These are phyloP conservation scores for Desmodus rotundus DNA, from an alignment of 2,113 vertebrate genomes.

Conservation along the genomic window DNA sequence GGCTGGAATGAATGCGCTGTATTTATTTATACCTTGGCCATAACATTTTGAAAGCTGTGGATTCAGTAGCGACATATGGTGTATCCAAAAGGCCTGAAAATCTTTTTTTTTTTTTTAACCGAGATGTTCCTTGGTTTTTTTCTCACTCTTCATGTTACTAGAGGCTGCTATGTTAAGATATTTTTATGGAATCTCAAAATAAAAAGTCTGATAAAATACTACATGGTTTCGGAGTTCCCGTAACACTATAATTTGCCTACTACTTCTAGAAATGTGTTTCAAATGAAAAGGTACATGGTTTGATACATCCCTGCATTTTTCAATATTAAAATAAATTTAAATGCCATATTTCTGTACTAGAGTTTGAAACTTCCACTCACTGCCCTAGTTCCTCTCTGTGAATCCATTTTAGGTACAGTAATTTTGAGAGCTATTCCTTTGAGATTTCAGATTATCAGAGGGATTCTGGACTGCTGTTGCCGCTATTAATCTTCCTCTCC, in stretches of 20 bases:
- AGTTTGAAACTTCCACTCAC: not conserved
- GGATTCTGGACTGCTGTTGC: not conserved
- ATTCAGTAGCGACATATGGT: slow-evolving; percentile 63
- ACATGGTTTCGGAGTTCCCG: not conserved
- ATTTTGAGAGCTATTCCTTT: slow-evolving; percentile 4
- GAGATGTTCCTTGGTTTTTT: slow-evolving; percentile 42
- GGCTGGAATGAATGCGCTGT: slow-evolving; percentile 34
- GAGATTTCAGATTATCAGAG: slow-evolving; percentile 38
- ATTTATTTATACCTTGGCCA: slow-evolving; percentile 65
- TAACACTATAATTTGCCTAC: slow-evolving; percentile 10
- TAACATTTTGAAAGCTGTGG: slow-evolving; percentile 52
- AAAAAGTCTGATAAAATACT: slow-evolving; percentile 59
- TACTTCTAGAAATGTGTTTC: slow-evolving; percentile 1
- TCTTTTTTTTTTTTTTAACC: not conserved
- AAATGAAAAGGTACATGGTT: not conserved
- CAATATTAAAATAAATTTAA: not conserved
- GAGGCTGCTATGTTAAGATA: slow-evolving; percentile 46
- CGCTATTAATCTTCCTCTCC: slow-evolving; percentile 38
- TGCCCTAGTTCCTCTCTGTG: not conserved
- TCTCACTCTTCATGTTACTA: slow-evolving; percentile 42
- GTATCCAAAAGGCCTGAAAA: slow-evolving; percentile 34
- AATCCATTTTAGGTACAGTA: not conserved
- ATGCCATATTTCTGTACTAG: not conserved
- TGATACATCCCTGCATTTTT: not conserved
- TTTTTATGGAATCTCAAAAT: slow-evolving; percentile 48